Evolutionary conservation across 2,797 vertebrate genomes (phyloP), one percentile per base, ranked within the genome.

Genomic region (Coilia nasus): DNA sequence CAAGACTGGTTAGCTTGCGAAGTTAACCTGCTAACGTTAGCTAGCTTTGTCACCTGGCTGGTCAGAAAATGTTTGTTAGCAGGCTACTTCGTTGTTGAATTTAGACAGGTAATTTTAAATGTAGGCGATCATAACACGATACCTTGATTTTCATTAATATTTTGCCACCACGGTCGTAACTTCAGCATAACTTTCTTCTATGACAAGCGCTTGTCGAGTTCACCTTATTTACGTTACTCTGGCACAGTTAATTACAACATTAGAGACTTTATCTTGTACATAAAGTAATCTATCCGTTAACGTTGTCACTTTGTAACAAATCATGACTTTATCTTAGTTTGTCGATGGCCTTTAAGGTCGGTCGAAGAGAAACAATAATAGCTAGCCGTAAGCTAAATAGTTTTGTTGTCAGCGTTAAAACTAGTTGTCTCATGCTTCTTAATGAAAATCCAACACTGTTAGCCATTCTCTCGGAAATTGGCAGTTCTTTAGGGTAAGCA

Each of bases 1-100:
- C 47, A 81, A 6, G 11, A 60, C 81, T 81, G 50, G 44, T 56
- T 85, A 85, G 82, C 86, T 87, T 81, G 56, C 31, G 47, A 57
- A 82, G 64, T 90, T 86, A 14, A 87, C 88, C 67, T 86, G 85
- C 86, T 71, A n/a, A 78, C 6, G 59, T 60, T 86, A 44, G 87
- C 82, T 85, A 86, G 75, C 31, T 41, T 78, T 78, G 35, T 78
- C 35, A 21, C 71, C 35, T 41, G 71, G 71, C 67, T 75, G 28
- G 17, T 21, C 35, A 78, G 31, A 19, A 3, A 78, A 31, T 78
- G 14, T 2, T 6, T 6, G 6, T 75, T 75, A 75, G 31, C 67
- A 41, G 41, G 15, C 35, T 78, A 78, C 28, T 12, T 21, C 71
- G 31, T 21, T 64, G 60, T 44, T 78, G 35, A 41, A 35, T 78